phyloP scores from a whole-genome alignment of 2,113 vertebrate species.

The Thamnaconus septentrionalis region DNA sequence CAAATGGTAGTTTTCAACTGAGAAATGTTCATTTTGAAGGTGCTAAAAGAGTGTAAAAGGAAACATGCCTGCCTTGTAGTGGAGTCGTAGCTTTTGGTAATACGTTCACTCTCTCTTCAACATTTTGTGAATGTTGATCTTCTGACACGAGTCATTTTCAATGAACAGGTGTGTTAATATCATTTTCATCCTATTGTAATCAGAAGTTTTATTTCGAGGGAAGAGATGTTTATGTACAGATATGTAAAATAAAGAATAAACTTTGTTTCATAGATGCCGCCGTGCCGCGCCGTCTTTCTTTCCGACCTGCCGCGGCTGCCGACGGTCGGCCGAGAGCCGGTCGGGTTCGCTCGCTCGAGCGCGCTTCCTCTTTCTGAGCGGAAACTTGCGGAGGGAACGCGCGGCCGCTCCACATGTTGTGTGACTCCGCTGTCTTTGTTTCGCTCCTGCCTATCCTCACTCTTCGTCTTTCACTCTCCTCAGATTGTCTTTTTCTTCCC shows the following conservation, averaged over 20 bases:
- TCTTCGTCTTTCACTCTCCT: neutral
- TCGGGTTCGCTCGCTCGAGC: neutral
- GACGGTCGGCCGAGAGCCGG: too few species aligned
- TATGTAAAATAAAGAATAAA: constrained; percentile 99
- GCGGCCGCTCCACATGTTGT: neutral
- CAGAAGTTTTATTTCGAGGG: constrained; percentile 86
- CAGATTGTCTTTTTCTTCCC: neutral
- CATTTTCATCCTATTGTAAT: constrained; percentile 87
- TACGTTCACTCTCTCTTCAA: constrained; percentile 89
- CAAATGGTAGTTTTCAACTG: constrained; percentile 91
- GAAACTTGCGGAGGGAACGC: constrained; percentile 7
- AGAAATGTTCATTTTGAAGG: constrained; percentile 90
- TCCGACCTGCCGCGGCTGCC: constrained; percentile 4
- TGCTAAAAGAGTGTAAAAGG: constrained; percentile 91
- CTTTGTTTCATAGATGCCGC: constrained; percentile 92
- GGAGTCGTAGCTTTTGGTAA: constrained; percentile 91
- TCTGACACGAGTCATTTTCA: constrained; percentile 88
- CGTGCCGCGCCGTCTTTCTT: constrained; percentile 30
- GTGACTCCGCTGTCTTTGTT: constrained; percentile 34
- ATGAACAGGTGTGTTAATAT: constrained; percentile 94
- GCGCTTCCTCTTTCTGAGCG: constrained; percentile 39
- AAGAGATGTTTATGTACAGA: constrained; percentile 98
- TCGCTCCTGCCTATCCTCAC: constrained; percentile 26
- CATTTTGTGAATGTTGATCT: constrained; percentile 98
- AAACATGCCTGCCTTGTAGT: constrained; percentile 97